phyloP scores from a whole-genome alignment of 2,888 invertebrate genomes.

The Pimpla rufipes region DNA sequence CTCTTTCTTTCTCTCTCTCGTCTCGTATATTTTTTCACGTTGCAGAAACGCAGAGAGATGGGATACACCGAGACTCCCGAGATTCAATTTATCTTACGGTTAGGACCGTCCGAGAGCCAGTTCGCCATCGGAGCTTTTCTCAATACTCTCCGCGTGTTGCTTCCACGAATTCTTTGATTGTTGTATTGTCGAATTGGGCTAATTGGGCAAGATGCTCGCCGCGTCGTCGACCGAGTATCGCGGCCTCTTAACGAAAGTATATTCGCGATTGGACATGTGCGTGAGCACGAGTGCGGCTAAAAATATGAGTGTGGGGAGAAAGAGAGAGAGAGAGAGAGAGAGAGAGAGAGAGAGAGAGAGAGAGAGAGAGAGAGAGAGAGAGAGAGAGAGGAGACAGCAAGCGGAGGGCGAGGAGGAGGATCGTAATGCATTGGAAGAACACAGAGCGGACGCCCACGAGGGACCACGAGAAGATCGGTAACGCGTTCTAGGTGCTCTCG shows the following conservation, averaged over 20 bases:
- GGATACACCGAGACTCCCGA: constrained; percentile 2
- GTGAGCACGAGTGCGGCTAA: neutral
- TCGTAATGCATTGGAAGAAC: constrained; percentile 30
- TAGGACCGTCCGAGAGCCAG: neutral
- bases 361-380: too few relatives aligned
- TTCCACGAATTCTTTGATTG: constrained; percentile 57
- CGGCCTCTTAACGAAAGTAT: constrained; percentile 38
- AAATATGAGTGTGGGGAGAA: constrained; percentile 26
- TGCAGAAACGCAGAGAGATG: constrained; percentile 20
- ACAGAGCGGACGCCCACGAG: constrained; percentile 64
- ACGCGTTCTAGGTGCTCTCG: constrained; percentile 57
- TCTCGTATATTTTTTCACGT: constrained; percentile 6
- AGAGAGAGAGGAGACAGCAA: constrained; percentile 3
- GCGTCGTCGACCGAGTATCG: neutral
- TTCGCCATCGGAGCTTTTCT: neutral
- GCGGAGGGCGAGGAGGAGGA: constrained; percentile 15
- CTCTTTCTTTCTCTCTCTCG: constrained; percentile 4
- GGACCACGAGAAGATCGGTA: constrained; percentile 58
- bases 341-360: too few relatives aligned
- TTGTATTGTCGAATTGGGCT: constrained; percentile 57
- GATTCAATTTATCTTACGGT: constrained; percentile 36
- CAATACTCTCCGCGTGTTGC: constrained; percentile 8
- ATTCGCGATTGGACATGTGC: constrained; percentile 41
- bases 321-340: too few relatives aligned
- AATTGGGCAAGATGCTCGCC: constrained; percentile 54